Evolutionary conservation across 2,797 vertebrate species (phyloP).

Genomic region (Melanotaenia nigrans): DNA sequence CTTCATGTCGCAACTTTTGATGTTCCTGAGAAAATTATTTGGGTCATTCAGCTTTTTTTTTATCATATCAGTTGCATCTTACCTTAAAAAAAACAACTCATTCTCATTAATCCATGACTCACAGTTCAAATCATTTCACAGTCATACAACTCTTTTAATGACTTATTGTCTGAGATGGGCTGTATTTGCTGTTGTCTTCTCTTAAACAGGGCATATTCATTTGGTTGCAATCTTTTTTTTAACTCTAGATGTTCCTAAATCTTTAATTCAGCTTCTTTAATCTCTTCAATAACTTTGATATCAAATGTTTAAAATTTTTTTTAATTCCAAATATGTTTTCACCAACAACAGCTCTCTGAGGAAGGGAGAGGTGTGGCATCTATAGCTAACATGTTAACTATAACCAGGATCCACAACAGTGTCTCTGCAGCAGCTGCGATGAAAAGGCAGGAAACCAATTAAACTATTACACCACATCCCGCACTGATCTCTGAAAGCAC

Average conservation of each 20-base stretch:
- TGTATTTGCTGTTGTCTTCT: not conserved
- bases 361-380: slow-evolving; percentile 88
- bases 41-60: too few relatives aligned
- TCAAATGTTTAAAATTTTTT: not conserved
- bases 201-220: not conserved
- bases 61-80: not conserved
- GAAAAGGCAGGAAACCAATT: slow-evolving; percentile 83
- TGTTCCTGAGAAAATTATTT: not conserved
- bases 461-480: not conserved
- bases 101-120: too few relatives aligned
- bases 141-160: not conserved
- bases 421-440: slow-evolving; percentile 82
- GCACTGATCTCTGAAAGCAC: not conserved
- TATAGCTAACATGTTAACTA: slow-evolving; percentile 88
- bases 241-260: not conserved
- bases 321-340: not conserved
- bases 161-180: not conserved
- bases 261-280: too few relatives aligned
- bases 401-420: slow-evolving; percentile 89
- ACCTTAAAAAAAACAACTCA: too few relatives aligned
- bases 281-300: not conserved
- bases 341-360: slow-evolving; percentile 81
- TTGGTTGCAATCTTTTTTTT: not conserved
- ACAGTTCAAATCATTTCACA: not conserved
- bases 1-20: not conserved